These are phyloP conservation scores for Latrodectus hesperus DNA, from an alignment of 2,888 invertebrate genomes.

Conservation along the genomic window DNA sequence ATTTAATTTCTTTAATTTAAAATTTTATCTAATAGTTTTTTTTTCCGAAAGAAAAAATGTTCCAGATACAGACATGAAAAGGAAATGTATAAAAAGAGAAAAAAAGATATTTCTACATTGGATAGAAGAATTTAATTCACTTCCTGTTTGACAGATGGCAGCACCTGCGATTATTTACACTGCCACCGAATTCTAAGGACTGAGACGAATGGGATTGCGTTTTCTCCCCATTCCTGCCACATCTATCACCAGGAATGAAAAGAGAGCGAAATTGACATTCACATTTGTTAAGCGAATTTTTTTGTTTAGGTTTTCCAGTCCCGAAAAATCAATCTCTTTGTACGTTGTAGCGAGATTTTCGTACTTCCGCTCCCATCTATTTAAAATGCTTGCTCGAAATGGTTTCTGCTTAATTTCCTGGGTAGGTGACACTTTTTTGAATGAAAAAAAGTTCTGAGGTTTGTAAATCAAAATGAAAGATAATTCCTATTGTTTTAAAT, in stretches of 20 bases:
- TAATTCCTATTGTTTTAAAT: too few relatives aligned
- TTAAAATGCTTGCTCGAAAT: conserved; percentile 18
- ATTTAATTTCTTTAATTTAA: too few relatives aligned
- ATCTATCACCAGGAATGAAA: conserved; percentile 51
- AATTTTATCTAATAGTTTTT: too few relatives aligned
- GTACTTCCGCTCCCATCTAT: conserved; percentile 37
- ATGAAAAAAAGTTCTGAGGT: conserved; percentile 24
- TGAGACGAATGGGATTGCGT: conserved; percentile 27
- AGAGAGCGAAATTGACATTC: conserved; percentile 50
- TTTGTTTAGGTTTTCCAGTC: conserved; percentile 36
- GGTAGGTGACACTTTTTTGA: too few relatives aligned
- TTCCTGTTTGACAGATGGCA: conserved; percentile 46
- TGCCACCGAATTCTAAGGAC: conserved; percentile 1
- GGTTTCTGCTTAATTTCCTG: conserved; percentile 26
- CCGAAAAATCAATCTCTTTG: conserved; percentile 44
- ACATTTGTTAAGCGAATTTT: conserved; percentile 45
- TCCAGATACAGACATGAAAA: too few relatives aligned
- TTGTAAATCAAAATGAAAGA: conserved; percentile 18
- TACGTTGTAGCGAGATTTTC: conserved; percentile 8
- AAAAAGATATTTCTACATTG: background rate
- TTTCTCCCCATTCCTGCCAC: conserved; percentile 44
- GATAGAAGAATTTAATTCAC: conserved; percentile 41
- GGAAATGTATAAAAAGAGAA: conserved; percentile 1
- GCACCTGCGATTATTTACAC: conserved; percentile 44
- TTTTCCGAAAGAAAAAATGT: too few relatives aligned